These are phyloP conservation scores for Lordiphosa fenestrarum DNA, from an alignment of 2,888 invertebrate genomes.

Conservation along the genomic window DNA sequence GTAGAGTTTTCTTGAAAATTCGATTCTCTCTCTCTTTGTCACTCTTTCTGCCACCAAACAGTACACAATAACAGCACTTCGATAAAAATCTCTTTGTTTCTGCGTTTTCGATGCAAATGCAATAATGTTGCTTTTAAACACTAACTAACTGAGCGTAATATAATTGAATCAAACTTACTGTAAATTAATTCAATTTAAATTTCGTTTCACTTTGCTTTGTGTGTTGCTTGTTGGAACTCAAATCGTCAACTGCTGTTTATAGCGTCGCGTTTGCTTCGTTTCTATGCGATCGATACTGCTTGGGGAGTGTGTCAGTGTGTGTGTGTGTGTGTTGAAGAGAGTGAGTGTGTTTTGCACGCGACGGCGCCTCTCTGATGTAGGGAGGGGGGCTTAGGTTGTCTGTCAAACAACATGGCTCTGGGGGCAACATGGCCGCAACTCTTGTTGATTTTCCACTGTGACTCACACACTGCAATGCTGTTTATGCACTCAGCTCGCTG, in stretches of 20 bases:
- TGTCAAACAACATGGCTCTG: slow-evolving; percentile 59
- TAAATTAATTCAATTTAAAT: slow-evolving; percentile 27
- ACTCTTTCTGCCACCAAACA: slow-evolving; percentile 18
- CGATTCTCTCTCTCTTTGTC: slow-evolving; percentile 12
- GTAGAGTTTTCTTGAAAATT: slow-evolving; percentile 56
- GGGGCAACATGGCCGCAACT: slow-evolving; percentile 70
- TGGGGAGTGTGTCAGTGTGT: slow-evolving; percentile 30
- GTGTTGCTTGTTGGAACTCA: slow-evolving; percentile 60
- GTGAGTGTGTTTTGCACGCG: slow-evolving; percentile 63
- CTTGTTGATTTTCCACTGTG: slow-evolving; percentile 46
- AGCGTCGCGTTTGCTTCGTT: slow-evolving; percentile 64
- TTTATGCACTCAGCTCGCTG: slow-evolving; percentile 30
- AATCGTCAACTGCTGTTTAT: slow-evolving; percentile 76
- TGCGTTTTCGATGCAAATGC: neutral
- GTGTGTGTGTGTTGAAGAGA: slow-evolving; percentile 29
- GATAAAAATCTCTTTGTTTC: slow-evolving; percentile 3
- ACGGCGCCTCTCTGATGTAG: slow-evolving; percentile 26
- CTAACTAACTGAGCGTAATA: slow-evolving; percentile 32
- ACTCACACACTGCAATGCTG: slow-evolving; percentile 37
- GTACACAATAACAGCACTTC: slow-evolving; percentile 15
- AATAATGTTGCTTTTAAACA: slow-evolving; percentile 1
- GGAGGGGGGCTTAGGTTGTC: slow-evolving; percentile 51
- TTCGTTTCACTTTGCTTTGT: slow-evolving; percentile 35
- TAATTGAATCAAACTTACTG: slow-evolving; percentile 44
- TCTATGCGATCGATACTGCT: slow-evolving; percentile 64